Evolutionary conservation across 2,113 vertebrate genomes (phyloP).

Genomic region (Empidonax traillii): DNA sequence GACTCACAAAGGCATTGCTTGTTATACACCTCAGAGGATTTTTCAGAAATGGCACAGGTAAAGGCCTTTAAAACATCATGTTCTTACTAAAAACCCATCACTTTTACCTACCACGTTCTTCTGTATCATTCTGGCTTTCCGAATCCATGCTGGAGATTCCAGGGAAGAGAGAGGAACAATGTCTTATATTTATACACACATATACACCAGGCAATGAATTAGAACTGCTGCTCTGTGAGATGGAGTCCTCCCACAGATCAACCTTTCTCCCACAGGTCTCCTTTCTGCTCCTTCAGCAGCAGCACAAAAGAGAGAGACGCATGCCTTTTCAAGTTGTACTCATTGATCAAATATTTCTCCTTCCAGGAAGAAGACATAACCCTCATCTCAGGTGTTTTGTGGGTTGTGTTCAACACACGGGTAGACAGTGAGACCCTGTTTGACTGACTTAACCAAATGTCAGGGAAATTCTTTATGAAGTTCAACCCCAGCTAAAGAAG

Average conservation of each 20-base stretch:
- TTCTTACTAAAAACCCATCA: background rate
- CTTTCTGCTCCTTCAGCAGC: background rate
- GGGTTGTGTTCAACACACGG: background rate
- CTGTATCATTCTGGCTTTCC: background rate
- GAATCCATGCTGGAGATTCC: background rate
- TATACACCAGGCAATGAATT: background rate
- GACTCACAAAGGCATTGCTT: background rate
- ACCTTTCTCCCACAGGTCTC: rapidly evolving
- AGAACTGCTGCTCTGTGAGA: background rate
- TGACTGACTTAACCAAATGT: background rate
- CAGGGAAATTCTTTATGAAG: background rate
- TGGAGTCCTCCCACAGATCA: background rate
- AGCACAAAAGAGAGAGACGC: no score
- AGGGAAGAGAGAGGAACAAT: background rate
- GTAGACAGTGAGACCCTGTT: background rate
- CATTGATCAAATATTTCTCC: background rate
- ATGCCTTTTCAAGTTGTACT: background rate
- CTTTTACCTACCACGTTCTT: background rate
- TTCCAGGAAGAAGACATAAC: background rate
- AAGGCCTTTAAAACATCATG: background rate
- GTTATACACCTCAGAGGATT: background rate
- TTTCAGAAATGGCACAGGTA: background rate
- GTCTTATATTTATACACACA: background rate
- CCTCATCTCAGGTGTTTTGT: background rate
- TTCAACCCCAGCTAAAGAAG: rapidly evolving